These are phyloP conservation scores for Synaphobranchus kaupii DNA, from an alignment of 2,797 vertebrate genomes.

Conservation along the genomic window DNA sequence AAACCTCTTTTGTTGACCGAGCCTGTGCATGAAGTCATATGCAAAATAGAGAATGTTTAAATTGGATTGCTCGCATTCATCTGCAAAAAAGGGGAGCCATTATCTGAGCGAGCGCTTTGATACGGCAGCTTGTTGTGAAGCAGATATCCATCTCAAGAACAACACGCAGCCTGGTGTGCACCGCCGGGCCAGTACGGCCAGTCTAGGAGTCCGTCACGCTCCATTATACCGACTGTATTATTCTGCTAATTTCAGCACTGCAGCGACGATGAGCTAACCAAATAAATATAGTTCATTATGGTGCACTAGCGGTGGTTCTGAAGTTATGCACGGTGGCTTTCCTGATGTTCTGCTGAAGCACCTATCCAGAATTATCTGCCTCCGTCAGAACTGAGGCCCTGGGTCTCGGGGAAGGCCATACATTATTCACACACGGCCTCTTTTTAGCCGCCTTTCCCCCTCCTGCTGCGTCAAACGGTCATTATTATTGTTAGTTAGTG, in stretches of 20 bases:
- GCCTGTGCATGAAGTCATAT: conserved; percentile 52
- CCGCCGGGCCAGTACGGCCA: conserved; percentile 34
- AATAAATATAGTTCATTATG: conserved; percentile 44
- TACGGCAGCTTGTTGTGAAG: conserved; percentile 66
- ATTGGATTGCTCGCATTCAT: conserved; percentile 63
- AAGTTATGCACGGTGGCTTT: background rate
- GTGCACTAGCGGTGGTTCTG: conserved; percentile 43
- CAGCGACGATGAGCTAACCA: conserved; percentile 46
- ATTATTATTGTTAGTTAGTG: background rate
- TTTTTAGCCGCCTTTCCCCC: background rate
- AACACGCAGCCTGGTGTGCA: conserved; percentile 49
- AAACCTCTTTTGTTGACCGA: conserved; percentile 56
- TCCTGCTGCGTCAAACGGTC: background rate
- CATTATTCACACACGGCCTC: background rate
- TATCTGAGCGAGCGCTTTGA: conserved; percentile 62
- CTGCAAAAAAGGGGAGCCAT: conserved; percentile 65
- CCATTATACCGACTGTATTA: conserved; percentile 50
- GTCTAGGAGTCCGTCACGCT: conserved; percentile 39
- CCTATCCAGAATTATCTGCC: conserved; percentile 22
- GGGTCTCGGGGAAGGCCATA: background rate
- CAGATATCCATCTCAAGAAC: conserved; percentile 71
- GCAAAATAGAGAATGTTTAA: conserved; percentile 63
- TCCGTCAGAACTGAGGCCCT: background rate
- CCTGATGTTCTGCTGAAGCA: conserved; percentile 39
- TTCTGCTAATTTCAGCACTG: conserved; percentile 37